These are phyloP conservation scores for Dolichoris vasculosae DNA, from an alignment of 1,140 invertebrate species.

Conservation along the genomic window DNA sequence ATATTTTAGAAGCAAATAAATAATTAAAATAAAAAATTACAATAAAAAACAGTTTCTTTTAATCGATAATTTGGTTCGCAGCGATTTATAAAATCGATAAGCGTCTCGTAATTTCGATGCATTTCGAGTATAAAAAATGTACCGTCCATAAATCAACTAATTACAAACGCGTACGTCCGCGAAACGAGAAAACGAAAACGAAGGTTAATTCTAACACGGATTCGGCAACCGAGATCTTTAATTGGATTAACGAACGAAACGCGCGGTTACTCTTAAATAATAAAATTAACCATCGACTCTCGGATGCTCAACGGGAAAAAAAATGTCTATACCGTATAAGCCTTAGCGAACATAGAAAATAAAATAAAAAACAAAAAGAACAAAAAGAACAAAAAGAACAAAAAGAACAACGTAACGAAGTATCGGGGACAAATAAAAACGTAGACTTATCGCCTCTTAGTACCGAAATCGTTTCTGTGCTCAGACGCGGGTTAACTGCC, in stretches of 20 bases:
- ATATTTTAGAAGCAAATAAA: no score
- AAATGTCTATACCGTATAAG: neutral
- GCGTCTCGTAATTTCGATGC: neutral
- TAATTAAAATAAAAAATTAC: no score
- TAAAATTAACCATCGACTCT: neutral
- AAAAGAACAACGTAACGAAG: conserved; percentile 24
- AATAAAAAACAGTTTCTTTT: no score
- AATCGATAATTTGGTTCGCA: no score
- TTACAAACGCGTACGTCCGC: neutral
- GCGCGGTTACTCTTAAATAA: neutral
- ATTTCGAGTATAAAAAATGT: no score
- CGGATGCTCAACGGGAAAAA: neutral
- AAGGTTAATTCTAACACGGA: neutral
- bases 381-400: neutral
- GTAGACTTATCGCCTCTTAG: conserved; percentile 45
- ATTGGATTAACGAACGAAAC: neutral
- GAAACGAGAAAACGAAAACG: neutral
- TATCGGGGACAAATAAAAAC: conserved; percentile 36
- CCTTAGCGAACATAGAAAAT: neutral
- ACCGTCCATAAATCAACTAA: neutral
- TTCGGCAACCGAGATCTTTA: neutral
- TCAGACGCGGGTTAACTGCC: conserved; percentile 32
- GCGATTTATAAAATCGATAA: no score
- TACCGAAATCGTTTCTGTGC: conserved; percentile 34
- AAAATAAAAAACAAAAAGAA: no score